phyloP scores from a whole-genome alignment of 2,888 invertebrate genomes.

The Lampropteryx suffumata region DNA sequence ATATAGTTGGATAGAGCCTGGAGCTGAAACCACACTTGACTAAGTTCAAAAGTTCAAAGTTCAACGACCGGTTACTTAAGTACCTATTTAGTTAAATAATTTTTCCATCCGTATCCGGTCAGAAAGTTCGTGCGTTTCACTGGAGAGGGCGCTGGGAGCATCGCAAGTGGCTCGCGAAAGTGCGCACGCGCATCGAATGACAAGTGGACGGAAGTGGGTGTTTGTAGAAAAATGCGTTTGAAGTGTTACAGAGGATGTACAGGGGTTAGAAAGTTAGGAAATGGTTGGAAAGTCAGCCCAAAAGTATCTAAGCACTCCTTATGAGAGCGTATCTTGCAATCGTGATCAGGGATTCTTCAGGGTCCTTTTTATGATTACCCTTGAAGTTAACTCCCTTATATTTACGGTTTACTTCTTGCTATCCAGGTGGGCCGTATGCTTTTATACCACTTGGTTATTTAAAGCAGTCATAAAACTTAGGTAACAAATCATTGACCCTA shows the following conservation, averaged over 20 bases:
- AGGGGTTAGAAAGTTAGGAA: constrained; percentile 18
- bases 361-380: too few species aligned
- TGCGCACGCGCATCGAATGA: constrained; percentile 52
- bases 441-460: too few species aligned
- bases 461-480: too few species aligned
- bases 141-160: constrained; percentile 58
- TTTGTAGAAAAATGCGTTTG: constrained; percentile 27
- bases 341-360: too few species aligned
- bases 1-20: too few species aligned
- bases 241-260: constrained; percentile 18
- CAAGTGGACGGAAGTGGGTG: constrained; percentile 45
- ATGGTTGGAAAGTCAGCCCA: constrained; percentile 5
- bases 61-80: constrained; percentile 20
- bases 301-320: too few species aligned
- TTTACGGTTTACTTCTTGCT: too few species aligned
- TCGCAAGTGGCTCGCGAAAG: constrained; percentile 63
- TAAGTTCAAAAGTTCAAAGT: constrained; percentile 6
- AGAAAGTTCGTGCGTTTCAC: constrained; percentile 74
- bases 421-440: too few species aligned
- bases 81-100: constrained; percentile 20
- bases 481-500: background rate
- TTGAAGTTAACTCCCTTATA: too few species aligned
- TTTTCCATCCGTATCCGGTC: constrained; percentile 63
- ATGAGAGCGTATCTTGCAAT: too few species aligned
- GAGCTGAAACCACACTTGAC: background rate